A percentile compares a stretch with the other conserved stretches of the same genome.
These are phyloP conservation scores for Chymomyza procnemis DNA, from an alignment of 2,888 invertebrate species.

Conservation along the genomic window DNA sequence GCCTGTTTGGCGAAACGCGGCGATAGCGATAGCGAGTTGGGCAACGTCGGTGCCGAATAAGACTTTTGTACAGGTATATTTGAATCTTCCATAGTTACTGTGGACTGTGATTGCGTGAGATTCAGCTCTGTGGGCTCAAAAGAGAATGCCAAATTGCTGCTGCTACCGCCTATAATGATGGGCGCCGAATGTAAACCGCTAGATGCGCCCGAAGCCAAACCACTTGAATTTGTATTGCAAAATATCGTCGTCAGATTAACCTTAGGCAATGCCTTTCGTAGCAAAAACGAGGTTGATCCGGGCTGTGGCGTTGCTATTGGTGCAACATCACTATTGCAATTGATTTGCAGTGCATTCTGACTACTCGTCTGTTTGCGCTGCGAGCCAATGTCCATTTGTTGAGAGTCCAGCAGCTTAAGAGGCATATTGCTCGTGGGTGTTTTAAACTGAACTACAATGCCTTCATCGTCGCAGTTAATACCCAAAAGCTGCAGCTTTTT, in stretches of 20 bases:
- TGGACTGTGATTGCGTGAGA: constrained; percentile 30
- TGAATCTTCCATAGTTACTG: constrained; percentile 28
- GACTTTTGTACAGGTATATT: constrained; percentile 77
- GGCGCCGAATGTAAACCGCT: constrained; percentile 50
- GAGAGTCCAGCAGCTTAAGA: constrained; percentile 47
- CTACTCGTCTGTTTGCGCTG: constrained; percentile 45
- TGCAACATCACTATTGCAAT: constrained; percentile 19
- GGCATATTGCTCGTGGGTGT: constrained; percentile 62
- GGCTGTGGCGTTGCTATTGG: constrained; percentile 42
- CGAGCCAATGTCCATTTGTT: constrained; percentile 13
- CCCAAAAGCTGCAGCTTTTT: constrained; percentile 15
- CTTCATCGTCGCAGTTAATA: constrained; percentile 20
- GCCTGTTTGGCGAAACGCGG: constrained; percentile 78
- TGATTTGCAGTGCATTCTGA: constrained; percentile 57
- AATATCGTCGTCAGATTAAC: constrained; percentile 77
- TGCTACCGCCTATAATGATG: constrained; percentile 51
- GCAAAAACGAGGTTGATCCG: constrained; percentile 42
- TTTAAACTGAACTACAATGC: constrained; percentile 65
- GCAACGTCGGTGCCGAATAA: constrained; percentile 77
- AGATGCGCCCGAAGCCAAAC: background rate
- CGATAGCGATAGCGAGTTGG: constrained; percentile 76
- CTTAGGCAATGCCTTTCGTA: constrained; percentile 75
- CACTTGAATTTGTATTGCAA: constrained; percentile 50
- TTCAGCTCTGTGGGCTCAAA: constrained; percentile 48
- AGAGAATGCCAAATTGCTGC: constrained; percentile 43